phyloP scores from a whole-genome alignment of 2,888 invertebrate species.

The Acleris holmiana region DNA sequence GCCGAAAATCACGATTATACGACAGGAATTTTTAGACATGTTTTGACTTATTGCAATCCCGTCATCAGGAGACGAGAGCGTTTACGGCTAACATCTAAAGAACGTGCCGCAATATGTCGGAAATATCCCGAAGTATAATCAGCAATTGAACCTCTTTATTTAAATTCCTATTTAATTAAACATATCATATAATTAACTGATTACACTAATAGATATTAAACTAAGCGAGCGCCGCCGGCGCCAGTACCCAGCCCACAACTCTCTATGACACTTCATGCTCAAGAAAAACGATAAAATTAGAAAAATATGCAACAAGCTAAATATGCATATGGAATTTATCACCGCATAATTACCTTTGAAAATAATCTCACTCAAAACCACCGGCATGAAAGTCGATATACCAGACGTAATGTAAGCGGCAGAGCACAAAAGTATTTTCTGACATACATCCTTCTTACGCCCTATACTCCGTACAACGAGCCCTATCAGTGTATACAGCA shows the following conservation, averaged over 20 bases:
- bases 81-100: too few species aligned
- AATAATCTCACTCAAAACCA: constrained; percentile 27
- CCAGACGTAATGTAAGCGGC: constrained; percentile 27
- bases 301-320: constrained; percentile 23
- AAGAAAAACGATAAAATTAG: constrained; percentile 19
- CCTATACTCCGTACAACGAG: constrained; percentile 17
- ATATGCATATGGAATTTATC: constrained; percentile 28
- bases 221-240: constrained; percentile 9
- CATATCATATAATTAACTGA: too few species aligned
- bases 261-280: constrained; percentile 23
- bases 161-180: too few species aligned
- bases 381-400: constrained; percentile 24
- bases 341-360: constrained; percentile 16
- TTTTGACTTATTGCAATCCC: too few species aligned
- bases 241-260: constrained; percentile 21
- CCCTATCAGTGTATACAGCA: constrained; percentile 26
- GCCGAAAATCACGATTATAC: too few species aligned
- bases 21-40: too few species aligned
- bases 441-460: constrained; percentile 24
- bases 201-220: neutral
- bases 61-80: too few species aligned
- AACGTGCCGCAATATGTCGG: too few species aligned
- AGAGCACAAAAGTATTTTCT: constrained; percentile 26
- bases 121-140: too few species aligned
- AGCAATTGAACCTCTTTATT: too few species aligned